A percentile compares a stretch with the other conserved stretches of the same genome.
These are phyloP conservation scores for Andrena bucephala DNA, from an alignment of 2,888 invertebrate species.

Conservation along the genomic window DNA sequence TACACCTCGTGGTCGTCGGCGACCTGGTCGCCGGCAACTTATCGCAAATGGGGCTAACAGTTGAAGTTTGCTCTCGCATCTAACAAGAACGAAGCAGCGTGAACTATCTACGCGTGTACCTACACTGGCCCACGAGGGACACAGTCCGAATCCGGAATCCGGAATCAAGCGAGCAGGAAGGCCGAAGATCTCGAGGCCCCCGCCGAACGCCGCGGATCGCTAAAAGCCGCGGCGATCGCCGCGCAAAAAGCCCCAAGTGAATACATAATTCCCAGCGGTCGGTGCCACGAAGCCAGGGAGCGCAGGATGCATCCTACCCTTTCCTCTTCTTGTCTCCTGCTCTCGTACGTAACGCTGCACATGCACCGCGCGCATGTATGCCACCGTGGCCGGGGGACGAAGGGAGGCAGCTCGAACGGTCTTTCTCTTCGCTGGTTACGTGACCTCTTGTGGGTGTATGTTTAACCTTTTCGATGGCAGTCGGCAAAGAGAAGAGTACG, in stretches of 20 bases:
- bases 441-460: conserved; percentile 82
- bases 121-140: neutral
- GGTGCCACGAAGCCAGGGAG: neutral
- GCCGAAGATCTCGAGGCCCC: neutral
- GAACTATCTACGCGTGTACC: neutral
- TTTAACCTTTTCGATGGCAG: conserved; percentile 83
- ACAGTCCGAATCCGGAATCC: neutral
- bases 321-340: conserved; percentile 44
- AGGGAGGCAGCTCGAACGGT: conserved; percentile 66
- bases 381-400: conserved; percentile 52
- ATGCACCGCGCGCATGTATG: conserved; percentile 48
- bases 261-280: conserved; percentile 23
- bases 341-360: conserved; percentile 42
- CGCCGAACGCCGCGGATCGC: neutral
- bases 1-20: too few relatives aligned
- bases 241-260: neutral
- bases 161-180: conserved; percentile 1
- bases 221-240: neutral
- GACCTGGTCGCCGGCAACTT: too few relatives aligned
- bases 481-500: conserved; percentile 72
- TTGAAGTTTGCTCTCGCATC: too few relatives aligned
- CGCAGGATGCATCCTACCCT: conserved; percentile 20
- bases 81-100: too few relatives aligned
- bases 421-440: conserved; percentile 74
- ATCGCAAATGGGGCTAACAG: too few relatives aligned